These are phyloP conservation scores for Cyrtonyx montezumae DNA, from an alignment of 2,113 vertebrate species.

Conservation along the genomic window DNA sequence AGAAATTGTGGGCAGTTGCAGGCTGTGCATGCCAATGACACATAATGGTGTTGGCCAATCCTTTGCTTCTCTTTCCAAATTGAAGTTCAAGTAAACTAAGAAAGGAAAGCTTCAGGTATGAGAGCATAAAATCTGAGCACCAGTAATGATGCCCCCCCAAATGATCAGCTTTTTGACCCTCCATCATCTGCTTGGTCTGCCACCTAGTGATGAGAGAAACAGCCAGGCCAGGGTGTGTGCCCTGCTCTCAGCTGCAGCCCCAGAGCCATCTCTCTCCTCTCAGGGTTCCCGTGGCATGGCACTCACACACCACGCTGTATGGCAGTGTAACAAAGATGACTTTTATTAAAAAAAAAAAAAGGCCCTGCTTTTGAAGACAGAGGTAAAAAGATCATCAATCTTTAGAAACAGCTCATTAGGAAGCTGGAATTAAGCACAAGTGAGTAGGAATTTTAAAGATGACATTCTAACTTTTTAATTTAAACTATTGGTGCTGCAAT, in stretches of 20 bases:
- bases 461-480: not conserved
- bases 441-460: constrained; percentile 4
- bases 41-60: fast-evolving
- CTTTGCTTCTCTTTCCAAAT: not conserved
- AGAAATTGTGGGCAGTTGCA: not conserved
- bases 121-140: not conserved
- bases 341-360: not conserved
- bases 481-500: constrained; percentile 3
- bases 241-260: not conserved
- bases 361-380: not conserved
- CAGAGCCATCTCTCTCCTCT: too few species aligned
- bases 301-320: not conserved
- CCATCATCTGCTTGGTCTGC: not conserved
- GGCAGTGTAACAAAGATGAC: fast-evolving
- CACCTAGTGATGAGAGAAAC: not conserved
- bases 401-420: constrained; percentile 1
- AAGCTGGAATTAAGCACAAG: not conserved
- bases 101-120: not conserved
- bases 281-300: fast-evolving
- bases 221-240: not conserved
- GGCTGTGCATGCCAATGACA: fast-evolving
- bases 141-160: not conserved
- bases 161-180: not conserved
- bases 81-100: not conserved
- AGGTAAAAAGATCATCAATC: constrained; percentile 3